A percentile compares a stretch with the other conserved stretches of the same genome.
Evolutionary conservation across 37 sponge, comb jelly and placozoan genomes (phyloP).

Genomic region (Beroe ovata): DNA sequence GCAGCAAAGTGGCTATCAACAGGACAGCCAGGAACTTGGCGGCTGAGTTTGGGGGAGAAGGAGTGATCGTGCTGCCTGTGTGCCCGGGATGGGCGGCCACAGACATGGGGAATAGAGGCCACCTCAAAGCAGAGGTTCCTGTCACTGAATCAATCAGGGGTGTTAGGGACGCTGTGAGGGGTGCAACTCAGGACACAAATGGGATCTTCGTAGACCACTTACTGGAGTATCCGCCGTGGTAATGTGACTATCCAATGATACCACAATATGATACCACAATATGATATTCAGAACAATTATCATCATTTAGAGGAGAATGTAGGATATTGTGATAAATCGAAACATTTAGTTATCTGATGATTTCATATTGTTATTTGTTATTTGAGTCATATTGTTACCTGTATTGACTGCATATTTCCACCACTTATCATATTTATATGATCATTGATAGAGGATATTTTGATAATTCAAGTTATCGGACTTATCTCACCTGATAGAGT

Average conservation of each 20-base stretch:
- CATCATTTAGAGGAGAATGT: too few relatives aligned
- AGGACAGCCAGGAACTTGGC: conserved; percentile 26
- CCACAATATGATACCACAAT: too few relatives aligned
- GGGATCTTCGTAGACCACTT: conserved; percentile 56
- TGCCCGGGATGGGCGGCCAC: conserved; percentile 65
- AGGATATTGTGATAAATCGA: too few relatives aligned
- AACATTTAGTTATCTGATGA: too few relatives aligned
- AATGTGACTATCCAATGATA: too few relatives aligned
- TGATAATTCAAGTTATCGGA: too few relatives aligned
- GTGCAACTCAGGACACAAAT: conserved; percentile 1
- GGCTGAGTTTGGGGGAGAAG: conserved; percentile 26
- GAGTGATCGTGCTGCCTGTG: conserved; percentile 35
- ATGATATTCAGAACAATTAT: too few relatives aligned
- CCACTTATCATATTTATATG: too few relatives aligned
- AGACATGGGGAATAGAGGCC: conserved; percentile 60
- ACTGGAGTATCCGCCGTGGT: conserved; percentile 45
- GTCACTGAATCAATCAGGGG: conserved; percentile 45
- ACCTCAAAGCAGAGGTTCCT: conserved; percentile 57
- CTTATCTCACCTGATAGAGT: conserved; percentile 45
- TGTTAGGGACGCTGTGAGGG: conserved; percentile 45
- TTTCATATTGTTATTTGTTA: too few relatives aligned
- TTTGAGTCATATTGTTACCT: too few relatives aligned
- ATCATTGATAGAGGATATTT: too few relatives aligned
- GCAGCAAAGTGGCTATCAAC: conserved; percentile 64
- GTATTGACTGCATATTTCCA: too few relatives aligned